Percentiles rank a stretch among this genome's conserved stretches.
These are phyloP conservation scores for Atractosteus spatula DNA, from an alignment of 2,113 vertebrate species.

Conservation along the genomic window DNA sequence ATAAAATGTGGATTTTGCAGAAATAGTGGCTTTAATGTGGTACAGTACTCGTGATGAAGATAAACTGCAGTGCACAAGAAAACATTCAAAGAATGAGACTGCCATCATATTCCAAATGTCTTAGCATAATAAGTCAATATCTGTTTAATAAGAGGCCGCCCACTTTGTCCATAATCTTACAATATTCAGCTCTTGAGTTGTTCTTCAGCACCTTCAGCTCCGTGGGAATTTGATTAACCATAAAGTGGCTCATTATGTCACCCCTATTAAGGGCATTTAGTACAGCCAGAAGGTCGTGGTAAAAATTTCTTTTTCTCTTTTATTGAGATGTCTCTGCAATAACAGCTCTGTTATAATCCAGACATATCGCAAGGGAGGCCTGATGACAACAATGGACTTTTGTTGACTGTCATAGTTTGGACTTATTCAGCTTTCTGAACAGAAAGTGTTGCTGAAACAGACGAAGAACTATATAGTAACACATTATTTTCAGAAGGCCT, in stretches of 20 bases:
- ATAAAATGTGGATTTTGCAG: too few species aligned
- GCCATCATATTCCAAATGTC: neutral
- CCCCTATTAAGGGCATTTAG: constrained; percentile 57
- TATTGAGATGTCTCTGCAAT: constrained; percentile 58
- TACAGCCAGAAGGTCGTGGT: constrained; percentile 59
- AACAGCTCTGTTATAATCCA: constrained; percentile 58
- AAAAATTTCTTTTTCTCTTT: constrained; percentile 50
- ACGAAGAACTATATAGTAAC: neutral
- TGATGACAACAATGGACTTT: constrained; percentile 46
- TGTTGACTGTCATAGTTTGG: constrained; percentile 45
- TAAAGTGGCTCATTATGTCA: constrained; percentile 67
- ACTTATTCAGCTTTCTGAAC: constrained; percentile 17
- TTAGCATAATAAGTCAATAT: constrained; percentile 36
- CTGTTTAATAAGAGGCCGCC: constrained; percentile 38
- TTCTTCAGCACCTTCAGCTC: constrained; percentile 43
- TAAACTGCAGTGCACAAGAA: too few species aligned
- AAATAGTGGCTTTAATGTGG: too few species aligned
- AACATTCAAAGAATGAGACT: too few species aligned
- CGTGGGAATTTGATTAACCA: constrained; percentile 66
- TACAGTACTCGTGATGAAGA: too few species aligned
- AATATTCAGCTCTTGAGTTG: constrained; percentile 35
- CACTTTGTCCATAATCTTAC: constrained; percentile 49
- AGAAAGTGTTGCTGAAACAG: constrained; percentile 13
- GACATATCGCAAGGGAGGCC: constrained; percentile 47
- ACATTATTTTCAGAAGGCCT: too few species aligned